These are phyloP conservation scores for Brachyhypopomus occidentalis DNA, from an alignment of 2,113 vertebrate genomes.

Conservation along the genomic window DNA sequence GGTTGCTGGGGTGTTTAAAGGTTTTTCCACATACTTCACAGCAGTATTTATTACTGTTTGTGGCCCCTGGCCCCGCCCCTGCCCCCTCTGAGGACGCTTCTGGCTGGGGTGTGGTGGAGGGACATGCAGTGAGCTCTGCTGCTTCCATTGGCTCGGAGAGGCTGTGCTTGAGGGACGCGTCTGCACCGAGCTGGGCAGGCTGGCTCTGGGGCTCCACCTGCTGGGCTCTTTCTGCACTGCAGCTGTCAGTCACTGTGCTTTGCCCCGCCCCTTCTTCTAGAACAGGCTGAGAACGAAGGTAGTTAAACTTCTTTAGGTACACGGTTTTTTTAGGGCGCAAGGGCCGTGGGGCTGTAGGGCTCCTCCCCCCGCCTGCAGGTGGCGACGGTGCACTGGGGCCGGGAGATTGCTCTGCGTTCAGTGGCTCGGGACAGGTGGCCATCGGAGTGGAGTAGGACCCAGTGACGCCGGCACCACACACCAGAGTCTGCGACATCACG, in stretches of 20 bases:
- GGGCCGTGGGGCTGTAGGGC: conserved; percentile 68
- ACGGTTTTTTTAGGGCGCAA: conserved; percentile 87
- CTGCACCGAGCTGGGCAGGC: conserved; percentile 31
- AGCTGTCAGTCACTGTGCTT: conserved; percentile 53
- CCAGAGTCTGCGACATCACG: background rate
- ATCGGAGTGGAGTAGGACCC: background rate
- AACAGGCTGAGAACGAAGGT: conserved; percentile 83
- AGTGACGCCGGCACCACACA: background rate
- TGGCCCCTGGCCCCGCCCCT: conserved; percentile 54
- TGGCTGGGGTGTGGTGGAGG: conserved; percentile 49
- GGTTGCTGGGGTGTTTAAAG: conserved; percentile 96
- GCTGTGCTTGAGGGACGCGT: conserved; percentile 39
- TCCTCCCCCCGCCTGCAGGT: conserved; percentile 55
- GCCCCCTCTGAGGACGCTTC: conserved; percentile 49
- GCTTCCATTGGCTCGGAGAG: conserved; percentile 58
- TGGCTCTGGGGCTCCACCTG: conserved; percentile 50
- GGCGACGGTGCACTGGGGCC: conserved; percentile 21
- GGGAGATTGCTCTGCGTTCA: conserved; percentile 63
- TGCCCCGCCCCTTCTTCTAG: conserved; percentile 71
- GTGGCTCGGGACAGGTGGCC: background rate
- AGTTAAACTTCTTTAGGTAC: conserved; percentile 92
- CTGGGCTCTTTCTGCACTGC: conserved; percentile 57
- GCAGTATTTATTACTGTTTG: conserved; percentile 78
- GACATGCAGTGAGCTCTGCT: conserved; percentile 43
- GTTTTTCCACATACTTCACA: conserved; percentile 91